These are phyloP conservation scores for Leptosomus discolor DNA, from an alignment of 2,113 vertebrate species.

Conservation along the genomic window DNA sequence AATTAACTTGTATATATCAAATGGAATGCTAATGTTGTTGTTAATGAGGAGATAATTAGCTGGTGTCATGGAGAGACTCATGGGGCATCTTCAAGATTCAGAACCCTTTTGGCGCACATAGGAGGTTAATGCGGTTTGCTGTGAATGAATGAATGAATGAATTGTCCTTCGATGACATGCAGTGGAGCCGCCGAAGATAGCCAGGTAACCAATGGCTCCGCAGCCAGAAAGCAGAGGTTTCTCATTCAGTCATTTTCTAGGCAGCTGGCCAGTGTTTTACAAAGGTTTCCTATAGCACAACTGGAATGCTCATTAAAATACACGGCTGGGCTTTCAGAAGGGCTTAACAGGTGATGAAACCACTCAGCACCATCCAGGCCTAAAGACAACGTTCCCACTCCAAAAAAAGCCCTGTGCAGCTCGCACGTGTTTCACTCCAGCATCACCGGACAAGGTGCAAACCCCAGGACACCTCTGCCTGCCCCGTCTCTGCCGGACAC, in stretches of 20 bases:
- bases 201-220: not conserved
- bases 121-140: conserved; percentile 37
- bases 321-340: not conserved
- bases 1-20: conserved; percentile 70
- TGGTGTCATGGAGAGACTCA: conserved; percentile 51
- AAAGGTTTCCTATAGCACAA: not conserved
- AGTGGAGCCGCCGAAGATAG: not conserved
- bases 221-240: not conserved
- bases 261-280: conserved; percentile 3
- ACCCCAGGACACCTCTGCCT: not conserved
- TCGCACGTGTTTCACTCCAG: fast-evolving
- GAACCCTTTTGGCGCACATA: conserved; percentile 13
- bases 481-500: not conserved
- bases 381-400: not conserved
- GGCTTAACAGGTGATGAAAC: conserved; percentile 32
- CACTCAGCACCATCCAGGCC: not conserved
- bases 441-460: not conserved
- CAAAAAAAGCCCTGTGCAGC: not conserved
- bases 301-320: not conserved
- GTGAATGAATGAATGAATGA: not conserved
- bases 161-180: not conserved
- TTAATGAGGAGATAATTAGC: conserved; percentile 73
- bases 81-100: conserved; percentile 41
- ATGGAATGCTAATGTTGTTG: conserved; percentile 66
- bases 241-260: not conserved